Percentiles rank a stretch among this genome's conserved stretches.
phyloP scores from a whole-genome alignment of 2,888 invertebrate genomes.

The Herminia tarsipennalis region DNA sequence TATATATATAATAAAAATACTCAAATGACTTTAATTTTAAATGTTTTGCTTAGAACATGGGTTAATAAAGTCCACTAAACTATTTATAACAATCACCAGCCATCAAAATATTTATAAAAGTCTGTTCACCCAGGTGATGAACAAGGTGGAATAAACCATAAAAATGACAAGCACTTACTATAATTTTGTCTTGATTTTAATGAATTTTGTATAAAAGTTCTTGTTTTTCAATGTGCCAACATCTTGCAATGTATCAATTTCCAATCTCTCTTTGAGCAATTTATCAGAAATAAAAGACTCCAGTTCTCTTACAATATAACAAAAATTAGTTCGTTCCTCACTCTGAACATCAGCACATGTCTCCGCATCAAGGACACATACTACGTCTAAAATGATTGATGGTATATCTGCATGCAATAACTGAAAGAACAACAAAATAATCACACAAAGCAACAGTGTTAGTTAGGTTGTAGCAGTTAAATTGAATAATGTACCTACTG shows the following conservation, averaged over 20 bases:
- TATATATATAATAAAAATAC: no score
- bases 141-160: no score
- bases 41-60: no score
- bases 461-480: no score
- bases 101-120: no score
- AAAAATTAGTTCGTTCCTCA: slow-evolving; percentile 91
- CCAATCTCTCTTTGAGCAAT: slow-evolving; percentile 95
- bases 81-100: no score
- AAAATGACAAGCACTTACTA: no score
- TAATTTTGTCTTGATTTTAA: slow-evolving; percentile 98
- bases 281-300: slow-evolving; percentile 94
- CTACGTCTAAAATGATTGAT: slow-evolving; percentile 93
- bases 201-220: slow-evolving; percentile 97
- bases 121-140: no score
- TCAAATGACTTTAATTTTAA: no score
- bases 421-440: slow-evolving; percentile 82
- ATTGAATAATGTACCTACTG: no score
- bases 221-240: slow-evolving; percentile 95
- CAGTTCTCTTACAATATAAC: slow-evolving; percentile 91
- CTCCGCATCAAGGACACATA: slow-evolving; percentile 94
- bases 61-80: no score
- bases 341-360: slow-evolving; percentile 89
- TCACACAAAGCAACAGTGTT: no score
- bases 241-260: slow-evolving; percentile 97
- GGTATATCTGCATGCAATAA: slow-evolving; percentile 91